Evolutionary conservation across 2,113 vertebrate species (phyloP), one percentile per base, ranked within the genome.

Genomic region (Varanus komodoensis): DNA sequence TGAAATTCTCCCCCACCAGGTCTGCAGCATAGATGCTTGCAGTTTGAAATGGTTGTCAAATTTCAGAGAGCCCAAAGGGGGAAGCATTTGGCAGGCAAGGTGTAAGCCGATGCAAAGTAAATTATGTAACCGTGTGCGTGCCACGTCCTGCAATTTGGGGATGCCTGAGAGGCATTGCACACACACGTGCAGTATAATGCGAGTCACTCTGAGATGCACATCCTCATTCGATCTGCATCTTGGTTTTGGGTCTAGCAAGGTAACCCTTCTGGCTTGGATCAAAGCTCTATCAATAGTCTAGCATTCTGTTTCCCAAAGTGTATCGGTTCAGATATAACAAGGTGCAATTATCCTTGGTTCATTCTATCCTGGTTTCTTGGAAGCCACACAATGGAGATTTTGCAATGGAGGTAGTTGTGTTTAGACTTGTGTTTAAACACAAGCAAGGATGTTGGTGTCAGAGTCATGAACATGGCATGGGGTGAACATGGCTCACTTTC

Each of bases 41-140:
- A 89, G 83, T 96, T 91, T 93, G 84, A n/a, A 81, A 87, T 34
- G 75, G 68, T 79, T 92, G 88, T 91, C 82, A 91, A 48, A 90
- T 78, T 92, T 91, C 88, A 71, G 44, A 54, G 90, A 94, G 50
- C 27, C 50, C 68, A 74, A 34, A n/a, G 89, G 90, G 61, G 87
- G 88, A 93, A 29, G 44, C 52, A 44, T 2, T 44, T 89, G 90
- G 4, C 79, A 92, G 88, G 85, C 93, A 89, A 93, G 86, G 54
- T 89, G 48, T 64, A 34, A 81, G 7, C 11, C 8, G 32, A 80
- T 7, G 29, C 64, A 81, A 54, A 25, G 25, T 64, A 54, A 88
- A 52, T 52, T 79, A 4, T 50, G 54, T 11, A 34, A 1, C 15
- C 27, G 6, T 14, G n/a, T 14, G 57, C 4, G 64, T 34, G 68